Evolutionary conservation across 30 jellyfish, hydroid and myxozoan species (phyloP).

Genomic region (Clytia hemisphaerica): DNA sequence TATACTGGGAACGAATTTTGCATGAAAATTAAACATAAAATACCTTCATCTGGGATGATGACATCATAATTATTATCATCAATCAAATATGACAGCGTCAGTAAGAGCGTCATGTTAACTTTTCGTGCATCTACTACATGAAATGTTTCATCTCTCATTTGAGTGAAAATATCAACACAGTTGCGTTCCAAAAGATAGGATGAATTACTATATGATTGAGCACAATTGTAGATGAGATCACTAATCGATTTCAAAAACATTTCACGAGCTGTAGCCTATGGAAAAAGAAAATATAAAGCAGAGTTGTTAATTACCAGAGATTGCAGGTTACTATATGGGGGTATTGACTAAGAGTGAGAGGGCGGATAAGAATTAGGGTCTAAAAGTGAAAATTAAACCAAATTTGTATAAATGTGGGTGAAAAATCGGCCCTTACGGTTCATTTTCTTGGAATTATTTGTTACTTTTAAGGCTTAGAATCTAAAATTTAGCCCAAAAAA

Average conservation of each 20-base stretch:
- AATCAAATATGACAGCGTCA: slow-evolving; percentile 60
- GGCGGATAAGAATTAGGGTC: too few relatives aligned
- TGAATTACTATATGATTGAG: slow-evolving; percentile 36
- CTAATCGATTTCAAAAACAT: slow-evolving; percentile 55
- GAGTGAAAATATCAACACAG: slow-evolving; percentile 45
- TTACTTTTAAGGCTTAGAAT: too few relatives aligned
- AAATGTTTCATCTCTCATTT: slow-evolving; percentile 50
- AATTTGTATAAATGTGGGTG: too few relatives aligned
- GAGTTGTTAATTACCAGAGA: slow-evolving; percentile 37
- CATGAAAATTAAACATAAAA: not conserved
- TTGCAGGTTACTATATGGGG: slow-evolving; percentile 11
- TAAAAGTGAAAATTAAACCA: too few relatives aligned
- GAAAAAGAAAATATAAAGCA: slow-evolving; percentile 44
- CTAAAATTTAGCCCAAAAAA: too few relatives aligned
- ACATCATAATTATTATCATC: slow-evolving; percentile 69
- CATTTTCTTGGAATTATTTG: too few relatives aligned
- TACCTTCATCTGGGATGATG: slow-evolving; percentile 50
- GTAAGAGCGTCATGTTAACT: slow-evolving; percentile 48
- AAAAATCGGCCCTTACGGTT: too few relatives aligned
- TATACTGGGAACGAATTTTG: not conserved
- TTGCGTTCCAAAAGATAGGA: slow-evolving; percentile 45
- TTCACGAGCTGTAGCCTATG: slow-evolving; percentile 87
- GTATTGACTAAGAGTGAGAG: too few relatives aligned
- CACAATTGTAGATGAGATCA: slow-evolving; percentile 64
- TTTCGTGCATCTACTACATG: slow-evolving; percentile 71